Evolutionary conservation across 2,888 invertebrate species (phyloP).

Genomic region (Perizoma affinitatum): DNA sequence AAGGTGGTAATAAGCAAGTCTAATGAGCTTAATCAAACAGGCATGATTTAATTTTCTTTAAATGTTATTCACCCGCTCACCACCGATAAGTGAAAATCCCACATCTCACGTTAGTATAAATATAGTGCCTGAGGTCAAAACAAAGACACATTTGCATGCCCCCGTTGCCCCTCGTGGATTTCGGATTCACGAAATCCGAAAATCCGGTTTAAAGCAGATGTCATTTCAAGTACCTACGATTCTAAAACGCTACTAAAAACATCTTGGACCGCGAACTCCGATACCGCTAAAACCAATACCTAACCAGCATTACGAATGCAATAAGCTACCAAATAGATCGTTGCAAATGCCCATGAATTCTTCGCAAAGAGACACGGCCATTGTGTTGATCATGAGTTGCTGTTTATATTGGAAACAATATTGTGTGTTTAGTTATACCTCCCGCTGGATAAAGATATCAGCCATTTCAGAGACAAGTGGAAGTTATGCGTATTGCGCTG

Average conservation of each 20-base stretch:
- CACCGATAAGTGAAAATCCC: not conserved
- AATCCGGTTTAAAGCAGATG: no score
- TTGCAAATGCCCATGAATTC: conserved; percentile 43
- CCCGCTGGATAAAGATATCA: not conserved
- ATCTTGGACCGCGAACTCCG: conserved; percentile 38
- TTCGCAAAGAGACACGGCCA: conserved; percentile 23
- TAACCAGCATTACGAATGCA: conserved; percentile 71
- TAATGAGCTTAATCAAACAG: no score
- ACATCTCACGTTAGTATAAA: not conserved
- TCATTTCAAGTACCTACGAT: conserved; percentile 15
- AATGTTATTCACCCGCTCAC: conserved; percentile 2
- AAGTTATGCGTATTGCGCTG: not conserved
- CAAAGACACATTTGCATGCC: not conserved
- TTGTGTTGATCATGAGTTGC: conserved; percentile 18
- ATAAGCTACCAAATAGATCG: conserved; percentile 58
- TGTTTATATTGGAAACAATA: conserved; percentile 19
- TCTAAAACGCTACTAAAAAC: not conserved
- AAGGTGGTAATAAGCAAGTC: no score
- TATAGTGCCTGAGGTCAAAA: not conserved
- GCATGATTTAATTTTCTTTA: no score
- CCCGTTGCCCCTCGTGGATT: not conserved
- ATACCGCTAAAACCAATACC: conserved; percentile 53
- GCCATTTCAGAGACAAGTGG: not conserved
- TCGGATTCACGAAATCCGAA: no score
- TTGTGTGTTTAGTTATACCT: not conserved